Conservation (phyloP, 2,888 invertebrate species). For the Linnaemya vulpina region DNA sequence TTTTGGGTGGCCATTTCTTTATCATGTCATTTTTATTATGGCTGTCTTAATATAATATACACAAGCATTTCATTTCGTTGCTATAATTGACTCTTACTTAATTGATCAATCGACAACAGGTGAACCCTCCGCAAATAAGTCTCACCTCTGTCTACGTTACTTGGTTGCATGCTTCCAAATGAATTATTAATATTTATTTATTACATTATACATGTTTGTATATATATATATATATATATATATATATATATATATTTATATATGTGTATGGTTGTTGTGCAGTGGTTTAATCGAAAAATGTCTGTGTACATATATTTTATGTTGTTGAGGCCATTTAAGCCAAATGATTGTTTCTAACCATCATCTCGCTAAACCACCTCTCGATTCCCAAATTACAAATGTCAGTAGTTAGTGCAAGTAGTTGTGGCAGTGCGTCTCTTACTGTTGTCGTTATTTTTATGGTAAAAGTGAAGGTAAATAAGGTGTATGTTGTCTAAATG, state of each 20-base stretch:
- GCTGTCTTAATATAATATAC: not conserved
- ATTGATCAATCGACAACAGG: constrained; percentile 62
- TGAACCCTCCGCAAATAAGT: constrained; percentile 44
- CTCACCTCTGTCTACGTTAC: constrained; percentile 39
- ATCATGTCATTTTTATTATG: not conserved
- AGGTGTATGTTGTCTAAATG: constrained; percentile 46
- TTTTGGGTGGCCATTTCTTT: constrained; percentile 10
- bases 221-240: too few relatives aligned
- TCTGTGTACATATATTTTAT: not conserved
- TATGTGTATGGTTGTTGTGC: too few relatives aligned
- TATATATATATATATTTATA: too few relatives aligned
- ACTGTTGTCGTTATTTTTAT: not conserved
- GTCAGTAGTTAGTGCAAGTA: constrained; percentile 47
- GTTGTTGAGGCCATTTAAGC: constrained; percentile 33
- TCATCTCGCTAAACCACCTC: constrained; percentile 49
- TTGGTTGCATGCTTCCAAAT: constrained; percentile 55
- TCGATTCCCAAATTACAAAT: constrained; percentile 52
- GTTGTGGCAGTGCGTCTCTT: constrained; percentile 47
- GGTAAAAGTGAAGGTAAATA: constrained; percentile 64
- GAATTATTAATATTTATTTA: constrained; percentile 63
- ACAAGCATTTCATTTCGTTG: not conserved
- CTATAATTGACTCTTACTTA: constrained; percentile 68
- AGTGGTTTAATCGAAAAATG: constrained; percentile 29
- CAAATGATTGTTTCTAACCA: constrained; percentile 43
- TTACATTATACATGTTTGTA: constrained; percentile 51